Percentiles rank a stretch among this genome's conserved stretches.
These are phyloP conservation scores for Axinella damicornis DNA, from an alignment of 37 sponge, comb jelly and placozoan genomes.

Conservation along the genomic window DNA sequence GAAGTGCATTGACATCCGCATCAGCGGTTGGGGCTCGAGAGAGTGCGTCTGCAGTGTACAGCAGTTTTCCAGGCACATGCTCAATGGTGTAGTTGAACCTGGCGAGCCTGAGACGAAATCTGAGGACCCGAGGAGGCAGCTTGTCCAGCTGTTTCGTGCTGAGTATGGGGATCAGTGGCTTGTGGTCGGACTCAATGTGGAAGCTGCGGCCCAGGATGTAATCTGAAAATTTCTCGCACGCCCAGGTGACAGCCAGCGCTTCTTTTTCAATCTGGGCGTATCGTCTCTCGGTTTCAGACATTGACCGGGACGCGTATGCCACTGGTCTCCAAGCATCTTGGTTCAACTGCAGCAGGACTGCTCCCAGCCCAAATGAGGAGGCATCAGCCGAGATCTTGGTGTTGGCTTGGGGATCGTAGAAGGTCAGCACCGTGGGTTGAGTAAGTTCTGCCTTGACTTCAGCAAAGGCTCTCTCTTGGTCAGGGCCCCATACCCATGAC, in stretches of 20 bases:
- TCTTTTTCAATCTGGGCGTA: slow-evolving; percentile 57
- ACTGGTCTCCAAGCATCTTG: slow-evolving; percentile 26
- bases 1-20: background rate
- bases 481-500: slow-evolving; percentile 48
- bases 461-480: slow-evolving; percentile 34
- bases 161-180: slow-evolving; percentile 48
- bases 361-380: slow-evolving; percentile 49
- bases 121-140: slow-evolving; percentile 28
- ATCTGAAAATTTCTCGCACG: slow-evolving; percentile 37
- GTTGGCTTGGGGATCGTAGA: slow-evolving; percentile 26
- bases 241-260: slow-evolving; percentile 48
- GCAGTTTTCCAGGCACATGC: slow-evolving; percentile 33
- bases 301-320: slow-evolving; percentile 45
- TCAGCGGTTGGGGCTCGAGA: slow-evolving; percentile 23
- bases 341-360: slow-evolving; percentile 24
- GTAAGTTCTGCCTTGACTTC: slow-evolving; percentile 38
- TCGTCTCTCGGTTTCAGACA: slow-evolving; percentile 39
- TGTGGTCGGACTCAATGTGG: slow-evolving; percentile 57
- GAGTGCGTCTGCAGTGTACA: slow-evolving; percentile 47
- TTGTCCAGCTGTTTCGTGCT: slow-evolving; percentile 41
- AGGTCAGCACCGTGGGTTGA: slow-evolving; percentile 33
- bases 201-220: slow-evolving; percentile 33
- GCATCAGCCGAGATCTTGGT: slow-evolving; percentile 54
- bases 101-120: slow-evolving; percentile 37
- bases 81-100: slow-evolving; percentile 34